phyloP scores from a whole-genome alignment of 1,140 invertebrate species.

The Meloidogyne hapla region DNA sequence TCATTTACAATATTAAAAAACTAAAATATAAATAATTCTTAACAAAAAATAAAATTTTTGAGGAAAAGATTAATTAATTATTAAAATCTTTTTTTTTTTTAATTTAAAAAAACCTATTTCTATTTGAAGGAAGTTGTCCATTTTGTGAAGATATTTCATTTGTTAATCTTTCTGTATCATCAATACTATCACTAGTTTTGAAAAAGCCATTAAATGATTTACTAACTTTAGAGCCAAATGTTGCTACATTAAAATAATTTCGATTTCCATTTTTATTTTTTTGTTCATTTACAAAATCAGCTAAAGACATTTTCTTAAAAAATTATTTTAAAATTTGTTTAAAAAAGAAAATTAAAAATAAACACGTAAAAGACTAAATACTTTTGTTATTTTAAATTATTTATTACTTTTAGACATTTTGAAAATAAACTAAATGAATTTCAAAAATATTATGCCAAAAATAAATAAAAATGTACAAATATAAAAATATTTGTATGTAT shows the following conservation, averaged over 20 bases:
- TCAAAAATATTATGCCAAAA: no score
- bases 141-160: slow-evolving; percentile 35
- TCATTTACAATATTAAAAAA: background rate
- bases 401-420: no score
- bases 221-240: slow-evolving; percentile 50
- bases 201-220: slow-evolving; percentile 56
- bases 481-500: no score
- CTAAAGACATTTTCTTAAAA: slow-evolving; percentile 53
- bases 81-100: no score
- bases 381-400: background rate
- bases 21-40: no score
- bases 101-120: slow-evolving; percentile 51
- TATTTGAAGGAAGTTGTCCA: slow-evolving; percentile 51
- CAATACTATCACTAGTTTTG: slow-evolving; percentile 38
- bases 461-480: no score
- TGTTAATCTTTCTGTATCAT: slow-evolving; percentile 51
- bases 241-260: slow-evolving; percentile 33
- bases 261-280: slow-evolving; percentile 47
- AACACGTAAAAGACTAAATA: background rate
- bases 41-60: no score
- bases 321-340: background rate
- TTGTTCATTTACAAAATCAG: slow-evolving; percentile 63
- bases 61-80: no score
- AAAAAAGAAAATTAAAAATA: slow-evolving; percentile 19
- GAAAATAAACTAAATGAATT: background rate